phyloP scores from a whole-genome alignment of 2,888 invertebrate genomes.

The Trachelus troglodyta region DNA sequence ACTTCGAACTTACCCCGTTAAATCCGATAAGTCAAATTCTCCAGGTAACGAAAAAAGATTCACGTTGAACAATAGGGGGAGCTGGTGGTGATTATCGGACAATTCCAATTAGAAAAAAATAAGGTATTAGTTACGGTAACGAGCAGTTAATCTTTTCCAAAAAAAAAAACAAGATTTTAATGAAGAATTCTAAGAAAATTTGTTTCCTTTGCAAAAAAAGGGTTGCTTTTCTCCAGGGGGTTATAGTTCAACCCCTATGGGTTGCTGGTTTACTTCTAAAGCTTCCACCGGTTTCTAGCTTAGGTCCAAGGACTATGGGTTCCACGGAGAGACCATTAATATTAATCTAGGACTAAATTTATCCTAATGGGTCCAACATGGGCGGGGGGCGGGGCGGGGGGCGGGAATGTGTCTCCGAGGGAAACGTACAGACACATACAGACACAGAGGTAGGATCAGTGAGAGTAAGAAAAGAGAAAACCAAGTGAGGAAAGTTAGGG shows the following conservation, averaged over 20 bases:
- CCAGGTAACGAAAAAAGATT: not conserved
- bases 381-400: not conserved
- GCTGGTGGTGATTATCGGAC: too few species aligned
- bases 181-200: not conserved
- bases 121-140: not conserved
- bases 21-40: not conserved
- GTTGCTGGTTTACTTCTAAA: not conserved
- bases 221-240: too few species aligned
- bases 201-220: too few species aligned
- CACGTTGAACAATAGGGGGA: not conserved
- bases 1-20: not conserved
- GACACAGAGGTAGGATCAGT: not conserved
- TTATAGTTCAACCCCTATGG: not conserved
- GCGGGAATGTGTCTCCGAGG: not conserved
- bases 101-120: not conserved
- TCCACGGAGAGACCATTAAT: conserved; percentile 3
- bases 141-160: not conserved
- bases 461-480: not conserved
- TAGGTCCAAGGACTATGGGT: not conserved
- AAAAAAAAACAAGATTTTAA: not conserved
- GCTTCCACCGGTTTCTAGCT: not conserved
- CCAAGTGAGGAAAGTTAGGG: not conserved
- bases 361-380: not conserved
- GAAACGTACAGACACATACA: not conserved
- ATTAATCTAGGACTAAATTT: conserved; percentile 3